Conservation (phyloP, 2,888 invertebrate species). For the Drosophila ezoana region DNA sequence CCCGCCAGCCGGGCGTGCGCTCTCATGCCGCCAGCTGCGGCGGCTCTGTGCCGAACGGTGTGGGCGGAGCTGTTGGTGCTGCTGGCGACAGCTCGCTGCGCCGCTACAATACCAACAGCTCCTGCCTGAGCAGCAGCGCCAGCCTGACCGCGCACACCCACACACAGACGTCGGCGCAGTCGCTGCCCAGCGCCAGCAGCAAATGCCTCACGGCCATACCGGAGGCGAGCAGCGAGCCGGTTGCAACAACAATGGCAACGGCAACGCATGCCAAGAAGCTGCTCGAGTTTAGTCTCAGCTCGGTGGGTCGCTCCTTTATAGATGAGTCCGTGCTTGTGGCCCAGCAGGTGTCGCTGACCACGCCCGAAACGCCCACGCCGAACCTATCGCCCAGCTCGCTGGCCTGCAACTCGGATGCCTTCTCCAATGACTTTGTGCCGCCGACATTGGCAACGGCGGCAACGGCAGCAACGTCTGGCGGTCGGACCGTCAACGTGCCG, state of each 20-base stretch:
- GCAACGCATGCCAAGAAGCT: slow-evolving; percentile 65
- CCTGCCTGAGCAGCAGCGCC: slow-evolving; percentile 81
- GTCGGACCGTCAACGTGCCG: slow-evolving; percentile 65
- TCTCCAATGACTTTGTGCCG: slow-evolving; percentile 88
- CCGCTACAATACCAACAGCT: slow-evolving; percentile 71
- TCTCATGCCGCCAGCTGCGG: slow-evolving; percentile 41
- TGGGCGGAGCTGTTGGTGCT: slow-evolving; percentile 32
- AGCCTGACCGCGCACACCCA: slow-evolving; percentile 78
- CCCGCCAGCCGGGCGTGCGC: slow-evolving; percentile 47
- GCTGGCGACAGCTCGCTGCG: slow-evolving; percentile 41
- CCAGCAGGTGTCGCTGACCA: slow-evolving; percentile 83
- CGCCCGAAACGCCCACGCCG: slow-evolving; percentile 89
- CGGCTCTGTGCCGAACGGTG: slow-evolving; percentile 57
- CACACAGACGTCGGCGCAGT: slow-evolving; percentile 54
- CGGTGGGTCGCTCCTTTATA: slow-evolving; percentile 85
- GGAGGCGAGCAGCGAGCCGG: slow-evolving; percentile 74
- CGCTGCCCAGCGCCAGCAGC: slow-evolving; percentile 72
- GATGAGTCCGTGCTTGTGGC: slow-evolving; percentile 79
- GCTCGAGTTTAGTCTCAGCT: slow-evolving; percentile 84
- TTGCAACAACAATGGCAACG: slow-evolving; percentile 5
- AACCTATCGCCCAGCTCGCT: slow-evolving; percentile 87
- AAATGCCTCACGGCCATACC: slow-evolving; percentile 84
- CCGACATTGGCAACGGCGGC: slow-evolving; percentile 20
- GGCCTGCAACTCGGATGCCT: slow-evolving; percentile 86
- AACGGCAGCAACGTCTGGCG: slow-evolving; percentile 4